Evolutionary conservation across 2,113 vertebrate species (phyloP), one percentile per base, ranked within the genome.

Genomic region (Sinocyclocheilus rhinocerous): DNA sequence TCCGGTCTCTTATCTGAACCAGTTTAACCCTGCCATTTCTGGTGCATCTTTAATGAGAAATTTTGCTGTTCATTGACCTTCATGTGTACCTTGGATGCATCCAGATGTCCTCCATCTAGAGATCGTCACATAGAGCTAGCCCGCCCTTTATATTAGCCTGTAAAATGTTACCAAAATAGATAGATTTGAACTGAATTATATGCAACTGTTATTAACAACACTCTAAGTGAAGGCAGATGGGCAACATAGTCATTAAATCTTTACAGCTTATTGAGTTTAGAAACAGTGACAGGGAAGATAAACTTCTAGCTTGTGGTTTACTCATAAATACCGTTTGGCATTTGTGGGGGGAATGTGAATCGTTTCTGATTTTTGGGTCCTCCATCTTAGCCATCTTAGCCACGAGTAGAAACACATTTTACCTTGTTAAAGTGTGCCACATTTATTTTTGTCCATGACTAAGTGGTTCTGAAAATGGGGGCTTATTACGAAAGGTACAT

Each of bases 41-140:
- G 33, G n/a, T 33, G 45, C 29, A 6, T 87, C 84, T 88, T 39
- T 92, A 92, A 92, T 92, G 88, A 90, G 89, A 83, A 86, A 84
- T 88, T 90, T 90, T 89, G 87, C 92, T 88, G 88, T 91, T 89
- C 89, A 89, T 92, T 91, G 89, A 57, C 91, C 87, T 91, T 92
- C 89, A 91, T 22, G 48, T n/a, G 33, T 1, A 73, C 69, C 22
- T 84, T 22, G 50, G 33, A 84, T 24, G 52, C 12, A 15, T 42
- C 81, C 69, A 83, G 67, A 83, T 84, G 69, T 84, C 33, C 6
- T 73, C 11, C 29, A 16, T 81, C 57, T 15, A 48, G 20, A 39
- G 20, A 79, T n/a, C 6, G 12, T 57, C n/a, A 42, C 39, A 10
- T 24, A 42, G 36, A 26, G 48, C 81, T 16, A 33, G 24, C 57